Base-by-base conservation (phyloP, 2,888 invertebrate species). In the Prosopocoilus inquinatus region DNA sequence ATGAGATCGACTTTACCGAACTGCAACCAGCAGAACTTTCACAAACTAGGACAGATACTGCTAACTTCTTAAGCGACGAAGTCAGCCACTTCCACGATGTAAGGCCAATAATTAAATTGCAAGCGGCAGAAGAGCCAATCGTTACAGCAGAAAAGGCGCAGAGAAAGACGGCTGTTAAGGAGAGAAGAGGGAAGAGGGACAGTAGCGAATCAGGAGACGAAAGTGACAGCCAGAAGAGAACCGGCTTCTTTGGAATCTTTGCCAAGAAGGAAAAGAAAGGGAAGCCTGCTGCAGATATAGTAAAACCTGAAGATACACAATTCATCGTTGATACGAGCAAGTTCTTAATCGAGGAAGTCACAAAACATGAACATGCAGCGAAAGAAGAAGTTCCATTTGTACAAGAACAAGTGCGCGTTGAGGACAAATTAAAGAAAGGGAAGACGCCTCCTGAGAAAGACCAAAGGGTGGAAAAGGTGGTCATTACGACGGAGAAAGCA, bases 271-370 rank as follows among this genome's bases (percentile, higher is more conserved):
- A 58, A 9, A 56, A 62, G 45, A 53, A 56, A 12, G 38, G 38
- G 5, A 13, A 12, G 9, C 12, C 12, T 12, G 12, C 38, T 13
- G 38, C 11, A 1, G 12, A 38, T 12, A n/a, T n/a, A n/a, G 12
- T 38, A 5, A 38, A 38, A 38, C 12, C 11, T 38, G 38, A 38
- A 11, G 20, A 28, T 28, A 4, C 7, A 28, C 28, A 15, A 38
- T n/a, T 50, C 7, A 54, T 60, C 38, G 43, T 12, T 11, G 45
- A 62, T 13, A 61, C 63, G 1, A 58, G 56, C 15, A 57, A 63
- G 39, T 62, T 65, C 38, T 53, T 64, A 44, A 61, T 54, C 20
- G 50, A 50, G 41, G 65, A 65, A 59, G 52, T 62, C 13, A 59
- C 57, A 16, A 55, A 60, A 9, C 62, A 58, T 50, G 60, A 65